Conservation (phyloP, 2,797 vertebrate species). For the Thripadectes ignobilis region DNA sequence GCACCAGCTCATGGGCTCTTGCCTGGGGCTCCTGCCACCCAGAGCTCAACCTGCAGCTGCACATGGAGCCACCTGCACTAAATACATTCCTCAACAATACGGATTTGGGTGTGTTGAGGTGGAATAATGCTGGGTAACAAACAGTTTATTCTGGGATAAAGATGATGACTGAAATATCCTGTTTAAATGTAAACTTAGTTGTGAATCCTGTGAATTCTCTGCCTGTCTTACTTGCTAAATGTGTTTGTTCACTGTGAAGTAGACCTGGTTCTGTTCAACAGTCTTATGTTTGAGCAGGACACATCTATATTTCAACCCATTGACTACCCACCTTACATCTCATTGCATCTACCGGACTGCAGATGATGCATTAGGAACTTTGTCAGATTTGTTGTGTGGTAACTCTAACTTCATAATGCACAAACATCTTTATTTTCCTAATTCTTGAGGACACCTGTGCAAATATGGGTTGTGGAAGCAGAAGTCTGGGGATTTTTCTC, state of each 20-base stretch:
- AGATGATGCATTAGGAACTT: background rate
- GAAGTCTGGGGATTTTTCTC: background rate
- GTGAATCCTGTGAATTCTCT: background rate
- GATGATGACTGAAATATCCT: background rate
- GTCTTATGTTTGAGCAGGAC: accelerated
- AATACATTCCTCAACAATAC: background rate
- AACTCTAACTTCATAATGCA: background rate
- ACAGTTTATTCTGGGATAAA: background rate
- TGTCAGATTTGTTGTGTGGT: background rate
- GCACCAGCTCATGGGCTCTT: background rate
- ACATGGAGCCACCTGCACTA: background rate
- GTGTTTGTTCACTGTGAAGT: background rate
- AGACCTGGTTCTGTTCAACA: background rate
- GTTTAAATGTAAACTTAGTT: background rate
- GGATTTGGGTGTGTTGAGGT: background rate
- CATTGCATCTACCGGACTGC: background rate
- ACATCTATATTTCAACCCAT: background rate
- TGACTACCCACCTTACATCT: background rate
- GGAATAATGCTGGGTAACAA: background rate
- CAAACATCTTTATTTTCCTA: background rate
- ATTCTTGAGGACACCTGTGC: background rate
- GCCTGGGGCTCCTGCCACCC: background rate
- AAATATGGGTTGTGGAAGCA: background rate
- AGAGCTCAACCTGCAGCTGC: background rate
- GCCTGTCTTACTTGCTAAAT: background rate